A percentile compares a stretch with the other conserved stretches of the same genome.
Conservation (phyloP, 2,113 vertebrate species). For the Sinosuthora webbiana region DNA sequence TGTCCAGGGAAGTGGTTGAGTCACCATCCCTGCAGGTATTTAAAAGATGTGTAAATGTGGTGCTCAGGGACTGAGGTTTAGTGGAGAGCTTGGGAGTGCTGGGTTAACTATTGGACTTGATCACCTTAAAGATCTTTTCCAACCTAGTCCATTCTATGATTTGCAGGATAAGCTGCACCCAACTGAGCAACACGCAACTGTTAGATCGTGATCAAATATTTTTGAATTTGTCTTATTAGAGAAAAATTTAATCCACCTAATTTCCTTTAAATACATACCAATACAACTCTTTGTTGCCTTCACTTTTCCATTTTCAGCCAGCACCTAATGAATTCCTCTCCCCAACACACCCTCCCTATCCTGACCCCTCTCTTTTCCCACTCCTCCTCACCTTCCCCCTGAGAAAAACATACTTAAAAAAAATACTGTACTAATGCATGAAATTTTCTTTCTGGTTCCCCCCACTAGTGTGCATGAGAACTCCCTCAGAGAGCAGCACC, state of each 20-base stretch:
- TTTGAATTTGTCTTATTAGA: neutral
- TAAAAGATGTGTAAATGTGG: neutral
- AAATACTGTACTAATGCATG: neutral
- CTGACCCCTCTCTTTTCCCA: neutral
- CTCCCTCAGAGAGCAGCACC: neutral
- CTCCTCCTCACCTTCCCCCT: fast-evolving
- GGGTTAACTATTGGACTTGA: neutral
- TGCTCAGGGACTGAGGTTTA: neutral
- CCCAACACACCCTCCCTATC: neutral
- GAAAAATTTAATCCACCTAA: neutral
- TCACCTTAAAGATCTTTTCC: neutral
- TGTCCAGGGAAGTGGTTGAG: neutral
- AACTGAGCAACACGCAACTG: neutral
- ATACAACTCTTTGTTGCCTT: neutral
- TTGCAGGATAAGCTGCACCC: neutral
- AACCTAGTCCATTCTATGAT: neutral
- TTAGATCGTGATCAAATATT: neutral
- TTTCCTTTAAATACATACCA: neutral
- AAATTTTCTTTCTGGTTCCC: neutral
- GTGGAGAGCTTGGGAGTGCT: neutral
- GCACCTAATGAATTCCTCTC: neutral
- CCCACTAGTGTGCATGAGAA: neutral
- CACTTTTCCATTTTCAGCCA: neutral
- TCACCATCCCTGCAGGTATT: neutral
- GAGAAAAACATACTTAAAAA: neutral